Conservation (phyloP, 2,797 vertebrate species). For the Alosa sapidissima region DNA sequence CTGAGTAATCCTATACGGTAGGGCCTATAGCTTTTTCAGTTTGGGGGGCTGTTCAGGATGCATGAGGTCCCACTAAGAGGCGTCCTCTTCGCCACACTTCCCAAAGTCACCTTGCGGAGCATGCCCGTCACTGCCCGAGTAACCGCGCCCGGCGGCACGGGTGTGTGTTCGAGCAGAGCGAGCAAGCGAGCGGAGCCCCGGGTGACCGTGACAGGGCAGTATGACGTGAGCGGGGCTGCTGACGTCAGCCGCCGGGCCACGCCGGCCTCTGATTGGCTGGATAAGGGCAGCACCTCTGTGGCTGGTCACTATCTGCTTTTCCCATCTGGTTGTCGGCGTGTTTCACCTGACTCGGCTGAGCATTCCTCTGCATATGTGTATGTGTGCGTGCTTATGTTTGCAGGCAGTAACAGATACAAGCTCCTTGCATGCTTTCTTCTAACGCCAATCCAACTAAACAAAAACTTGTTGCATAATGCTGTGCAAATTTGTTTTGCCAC, state of each 20-base stretch:
- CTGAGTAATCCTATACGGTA: too few relatives aligned
- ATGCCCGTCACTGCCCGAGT: background rate
- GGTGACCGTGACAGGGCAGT: background rate
- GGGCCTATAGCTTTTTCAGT: too few relatives aligned
- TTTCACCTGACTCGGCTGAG: conserved; percentile 21
- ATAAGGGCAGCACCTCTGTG: conserved; percentile 24
- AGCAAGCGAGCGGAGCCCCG: background rate
- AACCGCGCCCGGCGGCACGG: background rate
- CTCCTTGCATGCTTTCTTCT: background rate
- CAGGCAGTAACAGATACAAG: background rate
- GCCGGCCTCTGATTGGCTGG: conserved; percentile 10
- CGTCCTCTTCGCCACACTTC: background rate
- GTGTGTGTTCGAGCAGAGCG: background rate
- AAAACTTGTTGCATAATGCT: conserved; percentile 12
- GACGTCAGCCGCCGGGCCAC: background rate
- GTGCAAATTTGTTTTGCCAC: conserved; percentile 16
- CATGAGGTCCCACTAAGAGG: background rate
- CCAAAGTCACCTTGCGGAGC: background rate
- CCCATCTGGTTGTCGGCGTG: conserved; percentile 49
- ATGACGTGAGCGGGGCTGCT: background rate
- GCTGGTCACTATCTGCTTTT: conserved; percentile 46
- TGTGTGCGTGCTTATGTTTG: background rate
- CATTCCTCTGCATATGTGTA: conserved; percentile 28
- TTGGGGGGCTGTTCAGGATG: background rate
- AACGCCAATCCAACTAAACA: background rate